Conservation (phyloP, 2,888 invertebrate species). For the Lamproptera curius region DNA sequence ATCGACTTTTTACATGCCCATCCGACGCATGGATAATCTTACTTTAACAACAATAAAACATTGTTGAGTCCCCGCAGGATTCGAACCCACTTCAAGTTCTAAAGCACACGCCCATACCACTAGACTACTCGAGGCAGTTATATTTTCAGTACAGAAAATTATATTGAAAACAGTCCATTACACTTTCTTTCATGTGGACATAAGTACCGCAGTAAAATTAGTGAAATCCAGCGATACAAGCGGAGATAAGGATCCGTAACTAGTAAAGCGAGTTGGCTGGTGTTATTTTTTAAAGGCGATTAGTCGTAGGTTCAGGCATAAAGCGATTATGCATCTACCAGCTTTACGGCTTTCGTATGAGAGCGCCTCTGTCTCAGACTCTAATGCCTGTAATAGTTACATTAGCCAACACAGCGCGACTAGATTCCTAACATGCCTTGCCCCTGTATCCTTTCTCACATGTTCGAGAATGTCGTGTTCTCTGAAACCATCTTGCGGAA, state of each 20-base stretch:
- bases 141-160: too few species aligned
- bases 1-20: too few species aligned
- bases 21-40: too few species aligned
- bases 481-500: not conserved
- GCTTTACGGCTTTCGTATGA: constrained; percentile 33
- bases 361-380: constrained; percentile 35
- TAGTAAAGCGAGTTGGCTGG: constrained; percentile 7
- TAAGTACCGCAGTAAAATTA: too few species aligned
- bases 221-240: constrained; percentile 11
- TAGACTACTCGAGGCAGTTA: too few species aligned
- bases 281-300: constrained; percentile 19
- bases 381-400: constrained; percentile 50
- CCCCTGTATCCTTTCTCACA: constrained; percentile 49
- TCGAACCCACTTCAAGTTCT: too few species aligned
- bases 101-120: too few species aligned
- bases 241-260: constrained; percentile 17
- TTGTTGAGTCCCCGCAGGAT: too few species aligned
- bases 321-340: constrained; percentile 17
- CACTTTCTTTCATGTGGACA: too few species aligned
- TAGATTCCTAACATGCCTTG: constrained; percentile 59
- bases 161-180: too few species aligned
- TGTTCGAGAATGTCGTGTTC: constrained; percentile 20
- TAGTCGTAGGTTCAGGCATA: constrained; percentile 10
- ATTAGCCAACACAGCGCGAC: constrained; percentile 58
- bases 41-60: too few species aligned